These are phyloP conservation scores for Chloroceryle amazona DNA, from an alignment of 2,797 vertebrate species.

Conservation along the genomic window DNA sequence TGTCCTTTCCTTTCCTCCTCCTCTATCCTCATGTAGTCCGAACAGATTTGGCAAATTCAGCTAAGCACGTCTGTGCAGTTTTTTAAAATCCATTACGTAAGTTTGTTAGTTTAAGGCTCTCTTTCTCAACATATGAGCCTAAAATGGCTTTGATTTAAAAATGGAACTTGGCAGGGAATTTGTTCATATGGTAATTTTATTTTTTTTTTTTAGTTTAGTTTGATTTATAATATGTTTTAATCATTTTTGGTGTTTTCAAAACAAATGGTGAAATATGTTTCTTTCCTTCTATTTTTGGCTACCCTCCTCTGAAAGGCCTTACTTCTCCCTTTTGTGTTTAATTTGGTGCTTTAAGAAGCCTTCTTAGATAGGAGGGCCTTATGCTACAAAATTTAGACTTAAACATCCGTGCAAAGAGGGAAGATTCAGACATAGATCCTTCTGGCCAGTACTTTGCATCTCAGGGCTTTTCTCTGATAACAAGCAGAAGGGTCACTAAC, in stretches of 20 bases:
- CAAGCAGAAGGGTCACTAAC: not conserved
- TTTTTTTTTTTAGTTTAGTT: conserved; percentile 49
- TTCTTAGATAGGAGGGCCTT: conserved; percentile 38
- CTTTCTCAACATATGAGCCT: conserved; percentile 77
- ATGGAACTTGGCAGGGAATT: conserved; percentile 82
- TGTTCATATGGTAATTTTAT: conserved; percentile 79
- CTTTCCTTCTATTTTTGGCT: conserved; percentile 77
- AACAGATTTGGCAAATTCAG: conserved; percentile 67
- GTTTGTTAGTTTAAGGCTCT: conserved; percentile 73
- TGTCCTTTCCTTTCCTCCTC: conserved; percentile 29
- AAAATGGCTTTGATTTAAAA: conserved; percentile 81
- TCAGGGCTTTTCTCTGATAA: not conserved
- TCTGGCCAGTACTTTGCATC: not conserved
- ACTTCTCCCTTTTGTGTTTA: conserved; percentile 53
- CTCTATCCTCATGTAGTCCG: conserved; percentile 41
- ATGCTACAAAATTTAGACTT: conserved; percentile 14
- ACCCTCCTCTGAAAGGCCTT: conserved; percentile 69
- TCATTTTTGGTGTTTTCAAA: conserved; percentile 83
- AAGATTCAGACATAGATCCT: not conserved
- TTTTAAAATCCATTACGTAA: conserved; percentile 72
- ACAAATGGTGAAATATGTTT: conserved; percentile 81
- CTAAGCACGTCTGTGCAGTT: conserved; percentile 59
- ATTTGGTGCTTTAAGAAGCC: conserved; percentile 50
- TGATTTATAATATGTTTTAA: conserved; percentile 82
- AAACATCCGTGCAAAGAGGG: not conserved